These are phyloP conservation scores for Tribolium castaneum DNA, from an alignment of 1,140 invertebrate genomes.

Conservation along the genomic window DNA sequence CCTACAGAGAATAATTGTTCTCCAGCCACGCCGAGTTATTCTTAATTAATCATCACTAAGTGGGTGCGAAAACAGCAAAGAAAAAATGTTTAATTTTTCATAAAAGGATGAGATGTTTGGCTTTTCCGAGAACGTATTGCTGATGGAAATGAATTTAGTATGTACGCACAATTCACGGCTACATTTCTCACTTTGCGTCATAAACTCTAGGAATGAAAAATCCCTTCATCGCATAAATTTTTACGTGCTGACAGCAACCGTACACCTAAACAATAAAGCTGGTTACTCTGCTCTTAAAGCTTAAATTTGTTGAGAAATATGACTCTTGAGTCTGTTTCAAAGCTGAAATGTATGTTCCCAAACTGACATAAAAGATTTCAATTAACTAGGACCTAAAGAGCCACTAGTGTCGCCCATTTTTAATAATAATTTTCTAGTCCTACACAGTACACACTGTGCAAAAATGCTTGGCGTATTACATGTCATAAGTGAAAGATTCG, in stretches of 20 bases:
- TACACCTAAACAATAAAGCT: constrained; percentile 11
- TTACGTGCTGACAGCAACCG: constrained; percentile 13
- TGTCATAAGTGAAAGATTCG: too few relatives aligned
- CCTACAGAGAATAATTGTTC: too few relatives aligned
- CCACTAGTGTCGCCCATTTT: not conserved
- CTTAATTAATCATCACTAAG: too few relatives aligned
- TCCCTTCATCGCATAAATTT: constrained; percentile 15
- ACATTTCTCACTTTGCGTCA: constrained; percentile 29
- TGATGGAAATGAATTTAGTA: not conserved
- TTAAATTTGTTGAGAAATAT: constrained; percentile 25
- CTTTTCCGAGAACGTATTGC: too few relatives aligned
- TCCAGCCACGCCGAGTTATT: too few relatives aligned
- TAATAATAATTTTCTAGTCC: too few relatives aligned
- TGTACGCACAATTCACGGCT: constrained; percentile 22
- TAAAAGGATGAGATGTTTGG: too few relatives aligned
- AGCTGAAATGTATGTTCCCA: constrained; percentile 22
- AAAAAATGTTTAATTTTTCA: too few relatives aligned
- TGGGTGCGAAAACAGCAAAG: too few relatives aligned
- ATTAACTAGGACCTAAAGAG: not conserved
- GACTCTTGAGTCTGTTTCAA: constrained; percentile 21
- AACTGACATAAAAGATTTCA: constrained; percentile 21
- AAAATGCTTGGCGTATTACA: too few relatives aligned
- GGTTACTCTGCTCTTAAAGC: constrained; percentile 29
- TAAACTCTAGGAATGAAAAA: constrained; percentile 35
- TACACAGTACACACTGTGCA: too few relatives aligned